Evolutionary conservation across 2,113 vertebrate species (phyloP).

Genomic region (Lepus timidus): DNA sequence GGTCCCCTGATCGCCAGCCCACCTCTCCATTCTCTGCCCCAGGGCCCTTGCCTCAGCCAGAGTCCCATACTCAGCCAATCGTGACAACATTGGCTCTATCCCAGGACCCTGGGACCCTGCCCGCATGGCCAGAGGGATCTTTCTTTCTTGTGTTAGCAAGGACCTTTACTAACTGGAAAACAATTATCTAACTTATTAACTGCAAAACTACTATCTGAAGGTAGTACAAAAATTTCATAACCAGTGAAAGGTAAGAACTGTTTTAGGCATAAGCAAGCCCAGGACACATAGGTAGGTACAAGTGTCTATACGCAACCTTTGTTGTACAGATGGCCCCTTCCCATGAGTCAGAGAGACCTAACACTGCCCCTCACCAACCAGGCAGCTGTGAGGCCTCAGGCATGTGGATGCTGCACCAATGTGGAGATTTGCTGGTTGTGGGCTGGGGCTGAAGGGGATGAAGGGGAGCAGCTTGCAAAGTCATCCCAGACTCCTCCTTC

Average conservation of each 20-base stretch:
- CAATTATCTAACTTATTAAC: neutral
- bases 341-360: neutral
- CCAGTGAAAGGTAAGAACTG: neutral
- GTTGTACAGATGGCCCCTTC: neutral
- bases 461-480: neutral
- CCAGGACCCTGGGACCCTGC: neutral
- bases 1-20: too few species aligned
- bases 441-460: too few species aligned
- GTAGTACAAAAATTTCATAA: neutral
- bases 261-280: neutral
- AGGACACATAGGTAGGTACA: neutral
- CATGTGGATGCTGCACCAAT: rapidly evolving
- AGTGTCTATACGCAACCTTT: neutral
- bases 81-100: neutral
- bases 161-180: neutral
- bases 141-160: neutral
- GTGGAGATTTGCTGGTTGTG: neutral
- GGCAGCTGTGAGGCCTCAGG: neutral
- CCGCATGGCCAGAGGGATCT: neutral
- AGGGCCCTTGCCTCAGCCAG: neutral
- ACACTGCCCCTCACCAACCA: neutral
- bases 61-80: neutral
- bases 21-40: neutral
- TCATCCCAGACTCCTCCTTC: neutral
- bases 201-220: neutral